phyloP scores from a whole-genome alignment of 2,888 invertebrate genomes.

The Drosophila recens region DNA sequence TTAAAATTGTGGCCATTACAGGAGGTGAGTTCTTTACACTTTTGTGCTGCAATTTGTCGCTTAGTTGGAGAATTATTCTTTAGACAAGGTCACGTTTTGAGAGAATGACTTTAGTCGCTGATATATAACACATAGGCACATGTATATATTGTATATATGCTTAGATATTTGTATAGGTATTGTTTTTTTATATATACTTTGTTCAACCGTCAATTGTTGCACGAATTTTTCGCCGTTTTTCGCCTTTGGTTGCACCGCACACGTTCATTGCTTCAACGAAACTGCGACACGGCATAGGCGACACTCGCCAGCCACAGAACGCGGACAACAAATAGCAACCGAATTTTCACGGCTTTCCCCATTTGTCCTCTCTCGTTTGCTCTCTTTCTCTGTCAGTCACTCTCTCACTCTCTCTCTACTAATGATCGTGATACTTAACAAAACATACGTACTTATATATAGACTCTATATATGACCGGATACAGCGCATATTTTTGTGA shows the following conservation, averaged over 20 bases:
- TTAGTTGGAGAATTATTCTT: constrained; percentile 11
- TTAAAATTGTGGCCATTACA: constrained; percentile 44
- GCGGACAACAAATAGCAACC: constrained; percentile 53
- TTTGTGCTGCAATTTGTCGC: constrained; percentile 15
- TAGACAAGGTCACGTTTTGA: constrained; percentile 65
- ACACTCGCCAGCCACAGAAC: constrained; percentile 46
- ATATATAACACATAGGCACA: constrained; percentile 24
- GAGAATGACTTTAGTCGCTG: constrained; percentile 25
- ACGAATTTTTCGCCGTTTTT: constrained; percentile 67
- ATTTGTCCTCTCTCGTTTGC: constrained; percentile 17
- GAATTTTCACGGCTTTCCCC: constrained; percentile 60
- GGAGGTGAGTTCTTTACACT: constrained; percentile 19
- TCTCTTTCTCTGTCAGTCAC: constrained; percentile 10
- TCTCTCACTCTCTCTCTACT: constrained; percentile 19
- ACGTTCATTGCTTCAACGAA: constrained; percentile 75
- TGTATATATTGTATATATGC: constrained; percentile 17
- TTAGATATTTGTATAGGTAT: constrained; percentile 28
- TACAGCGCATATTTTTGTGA: constrained; percentile 70
- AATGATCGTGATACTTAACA: constrained; percentile 63
- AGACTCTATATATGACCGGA: constrained; percentile 56
- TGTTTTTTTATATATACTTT: constrained; percentile 33
- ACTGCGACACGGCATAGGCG: constrained; percentile 63
- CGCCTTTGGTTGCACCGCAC: constrained; percentile 69
- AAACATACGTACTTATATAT: constrained; percentile 33
- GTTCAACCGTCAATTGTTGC: constrained; percentile 61